Evolutionary conservation across 30 jellyfish, hydroid and myxozoan species (phyloP).

Genomic region (Pelagia noctiluca): DNA sequence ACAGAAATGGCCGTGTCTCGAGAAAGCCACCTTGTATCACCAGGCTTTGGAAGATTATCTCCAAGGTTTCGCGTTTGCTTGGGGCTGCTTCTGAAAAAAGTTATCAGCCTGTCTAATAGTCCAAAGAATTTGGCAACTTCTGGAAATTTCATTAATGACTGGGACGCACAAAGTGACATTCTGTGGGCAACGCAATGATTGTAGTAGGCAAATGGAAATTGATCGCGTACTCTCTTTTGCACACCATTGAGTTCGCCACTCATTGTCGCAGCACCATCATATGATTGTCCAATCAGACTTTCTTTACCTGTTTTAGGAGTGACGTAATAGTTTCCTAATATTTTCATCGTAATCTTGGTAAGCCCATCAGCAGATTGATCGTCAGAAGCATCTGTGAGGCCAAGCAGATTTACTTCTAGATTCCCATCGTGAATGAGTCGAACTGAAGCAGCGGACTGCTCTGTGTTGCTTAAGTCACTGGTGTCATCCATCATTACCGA

Average conservation of each 20-base stretch:
- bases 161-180: too few species aligned
- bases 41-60: constrained; percentile 53
- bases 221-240: background rate
- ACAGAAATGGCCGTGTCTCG: constrained; percentile 29
- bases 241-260: constrained; percentile 26
- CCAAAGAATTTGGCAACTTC: background rate
- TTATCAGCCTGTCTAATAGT: background rate
- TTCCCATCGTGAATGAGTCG: constrained; percentile 30
- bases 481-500: too few species aligned
- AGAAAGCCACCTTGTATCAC: constrained; percentile 43
- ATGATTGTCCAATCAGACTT: constrained; percentile 42
- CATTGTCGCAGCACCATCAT: constrained; percentile 47
- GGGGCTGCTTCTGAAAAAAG: constrained; percentile 45
- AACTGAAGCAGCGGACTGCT: constrained; percentile 34
- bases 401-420: constrained; percentile 29
- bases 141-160: background rate
- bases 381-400: background rate
- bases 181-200: too few species aligned
- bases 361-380: too few species aligned
- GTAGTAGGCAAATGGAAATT: background rate
- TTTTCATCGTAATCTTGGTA: background rate
- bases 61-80: constrained; percentile 33
- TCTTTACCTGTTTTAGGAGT: background rate
- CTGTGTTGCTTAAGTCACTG: too few species aligned
- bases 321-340: background rate